phyloP scores from a whole-genome alignment of 2,888 invertebrate species.

The Volucella inflata region DNA sequence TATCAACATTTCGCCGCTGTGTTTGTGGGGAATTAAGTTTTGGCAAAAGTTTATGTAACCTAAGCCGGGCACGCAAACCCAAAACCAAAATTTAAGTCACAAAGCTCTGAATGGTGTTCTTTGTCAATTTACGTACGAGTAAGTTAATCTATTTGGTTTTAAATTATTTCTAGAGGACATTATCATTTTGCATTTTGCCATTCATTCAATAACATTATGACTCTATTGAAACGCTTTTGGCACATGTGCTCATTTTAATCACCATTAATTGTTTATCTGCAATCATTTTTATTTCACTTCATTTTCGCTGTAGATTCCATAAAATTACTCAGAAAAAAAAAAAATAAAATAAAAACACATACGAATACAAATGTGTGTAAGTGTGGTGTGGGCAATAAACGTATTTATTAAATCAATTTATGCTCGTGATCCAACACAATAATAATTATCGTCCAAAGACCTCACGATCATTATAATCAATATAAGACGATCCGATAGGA shows the following conservation, averaged over 20 bases:
- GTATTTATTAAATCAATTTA: slow-evolving; percentile 62
- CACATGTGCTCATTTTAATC: slow-evolving; percentile 73
- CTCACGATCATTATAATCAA: slow-evolving; percentile 42
- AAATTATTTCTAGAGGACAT: slow-evolving; percentile 45
- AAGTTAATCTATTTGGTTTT: slow-evolving; percentile 60
- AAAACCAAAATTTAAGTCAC: slow-evolving; percentile 13
- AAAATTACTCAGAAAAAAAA: slow-evolving; percentile 14
- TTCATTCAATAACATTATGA: slow-evolving; percentile 64
- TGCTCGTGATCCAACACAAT: slow-evolving; percentile 51
- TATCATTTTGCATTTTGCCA: slow-evolving; percentile 59
- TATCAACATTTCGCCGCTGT: slow-evolving; percentile 1
- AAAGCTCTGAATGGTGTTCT: slow-evolving; percentile 13
- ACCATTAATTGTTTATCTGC: slow-evolving; percentile 68
- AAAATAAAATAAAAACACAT: slow-evolving; percentile 15
- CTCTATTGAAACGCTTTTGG: slow-evolving; percentile 65
- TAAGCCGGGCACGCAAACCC: slow-evolving; percentile 16
- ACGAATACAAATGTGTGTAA: background rate
- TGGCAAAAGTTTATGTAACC: too few relatives aligned
- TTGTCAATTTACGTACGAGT: slow-evolving; percentile 34
- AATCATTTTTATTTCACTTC: slow-evolving; percentile 60
- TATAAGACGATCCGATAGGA: slow-evolving; percentile 30
- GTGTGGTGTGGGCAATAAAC: slow-evolving; percentile 38
- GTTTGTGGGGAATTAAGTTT: background rate
- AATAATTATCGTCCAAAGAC: slow-evolving; percentile 70
- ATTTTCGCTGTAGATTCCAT: slow-evolving; percentile 39